Base-by-base conservation (phyloP, 2,797 vertebrate species). In the Natrix natrix region DNA sequence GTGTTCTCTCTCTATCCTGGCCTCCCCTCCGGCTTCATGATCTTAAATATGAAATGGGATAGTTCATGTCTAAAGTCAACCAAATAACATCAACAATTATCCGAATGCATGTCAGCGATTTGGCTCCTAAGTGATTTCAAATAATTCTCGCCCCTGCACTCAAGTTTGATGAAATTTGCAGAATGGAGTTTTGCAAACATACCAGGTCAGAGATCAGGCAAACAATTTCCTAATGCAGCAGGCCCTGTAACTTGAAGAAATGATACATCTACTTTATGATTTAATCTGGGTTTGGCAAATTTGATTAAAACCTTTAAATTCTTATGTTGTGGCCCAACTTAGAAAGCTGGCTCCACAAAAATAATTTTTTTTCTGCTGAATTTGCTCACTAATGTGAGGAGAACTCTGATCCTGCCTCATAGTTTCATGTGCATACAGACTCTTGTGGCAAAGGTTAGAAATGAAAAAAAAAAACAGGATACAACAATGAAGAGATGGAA, bases 391-490 rank as follows among this genome's bases (percentile, higher is more conserved):
- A 94, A 94, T 69, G 22, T 43, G 43, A n/a, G 69, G 8, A 37
- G 32, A 87, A 69, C 32, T 94, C 28, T 66, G 43, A 93, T 24
- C 57, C 24, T 74, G 24, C 37, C 43, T n/a, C 63, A 91, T 92
- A 93, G 93, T 93, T 93, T 92, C 61, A 92, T 94, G 87, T 96
- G 91, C 24, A 61, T 5, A 24, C 5, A 61, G 78, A 91, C 74
- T 52, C 93, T 92, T 94, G 87, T 86, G 28, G 24, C 55, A 94
- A 90, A 28, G 55, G n/a, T 2, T 95, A 54, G 32, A 94, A 96
- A 87, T 20, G 54, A 16, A 88, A n/a, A 61, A 74, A n/a, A 86
- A 22, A 32, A 8, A 28, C 2, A 48, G 57, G 43, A 4, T 43
- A 57, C 24, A 37, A 69, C 54, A 22, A 43, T 28, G 32, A 26